These are phyloP conservation scores for Ailuropoda melanoleuca DNA, from an alignment of 2,113 vertebrate genomes.

Conservation along the genomic window DNA sequence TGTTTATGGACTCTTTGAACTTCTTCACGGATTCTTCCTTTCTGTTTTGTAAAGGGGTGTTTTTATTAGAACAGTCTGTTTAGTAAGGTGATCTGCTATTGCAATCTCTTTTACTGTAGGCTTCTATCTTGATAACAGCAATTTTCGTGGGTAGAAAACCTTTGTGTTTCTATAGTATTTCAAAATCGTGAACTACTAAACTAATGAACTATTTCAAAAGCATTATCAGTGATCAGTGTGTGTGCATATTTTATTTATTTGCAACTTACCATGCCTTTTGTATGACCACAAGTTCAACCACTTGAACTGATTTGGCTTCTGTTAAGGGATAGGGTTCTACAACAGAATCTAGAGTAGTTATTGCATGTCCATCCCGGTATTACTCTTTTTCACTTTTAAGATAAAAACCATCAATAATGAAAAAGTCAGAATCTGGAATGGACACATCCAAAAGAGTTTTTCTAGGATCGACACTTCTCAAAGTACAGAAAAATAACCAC, in stretches of 20 bases:
- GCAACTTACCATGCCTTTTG: background rate
- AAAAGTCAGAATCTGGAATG: background rate
- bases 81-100: background rate
- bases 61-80: background rate
- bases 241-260: background rate
- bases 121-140: background rate
- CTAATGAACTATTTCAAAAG: background rate
- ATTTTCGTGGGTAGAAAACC: background rate
- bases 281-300: background rate
- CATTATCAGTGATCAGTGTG: background rate
- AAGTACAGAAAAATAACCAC: background rate
- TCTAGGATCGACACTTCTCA: background rate
- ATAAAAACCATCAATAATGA: background rate
- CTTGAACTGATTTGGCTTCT: background rate
- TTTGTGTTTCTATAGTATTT: background rate
- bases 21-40: background rate
- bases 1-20: background rate
- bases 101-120: background rate
- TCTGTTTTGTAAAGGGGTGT: background rate
- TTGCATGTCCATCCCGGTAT: background rate
- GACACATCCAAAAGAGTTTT: background rate
- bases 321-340: background rate
- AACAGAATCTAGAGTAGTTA: background rate
- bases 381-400: background rate
- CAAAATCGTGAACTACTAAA: background rate